Base-by-base conservation (phyloP, 2,113 vertebrate genomes). In the Eira barbara region DNA sequence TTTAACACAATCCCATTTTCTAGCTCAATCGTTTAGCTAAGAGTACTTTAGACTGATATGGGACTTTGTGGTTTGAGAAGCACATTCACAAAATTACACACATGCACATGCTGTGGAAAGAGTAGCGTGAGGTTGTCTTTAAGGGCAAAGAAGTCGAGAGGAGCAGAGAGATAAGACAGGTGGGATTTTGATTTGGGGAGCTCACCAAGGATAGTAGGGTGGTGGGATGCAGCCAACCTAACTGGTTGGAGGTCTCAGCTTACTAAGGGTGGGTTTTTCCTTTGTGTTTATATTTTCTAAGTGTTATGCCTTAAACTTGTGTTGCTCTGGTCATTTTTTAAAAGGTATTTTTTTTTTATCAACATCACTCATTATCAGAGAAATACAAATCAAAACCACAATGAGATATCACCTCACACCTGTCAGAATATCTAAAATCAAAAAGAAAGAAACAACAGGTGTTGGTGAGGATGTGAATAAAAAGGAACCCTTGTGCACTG, bases 191-290 rank as follows among this genome's bases (percentile, higher is more conserved):
- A 6, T 69, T 39, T 71, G 0, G 4, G 52, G 65, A 4, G 8
- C 27, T 93, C 55, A 36, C 7, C 7, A 10, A 31, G 13, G 17
- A 21, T 0, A 65, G 1, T n/a, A 63, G 39, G 5, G 13, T 86
- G 17, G 8, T 36, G 3, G 20, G 65, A 14, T 12, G 1, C 1
- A 1, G 34, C 34, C 6, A 17, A 2, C 12, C 6, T 27, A 47
- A 42, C 31, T 57, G 7, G 36, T 23, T 39, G 25, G 10, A 34
- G 36, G 15, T 82, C 21, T 86, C 17, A 2, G 49, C 17, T 81
- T 49, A 39, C 7, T 42, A 39, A 3, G 0, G 5, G 1, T 42
- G 52, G 34, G 6, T 17, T 85, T 59, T 63, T 36, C 25, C n/a
- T 92, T 85, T 52, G 36, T 25, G 34, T 34, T 65, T 47, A 8